A percentile compares a stretch with the other conserved stretches of the same genome.
These are phyloP conservation scores for Tetheella fluctuosa DNA, from an alignment of 2,888 invertebrate genomes.

Conservation along the genomic window DNA sequence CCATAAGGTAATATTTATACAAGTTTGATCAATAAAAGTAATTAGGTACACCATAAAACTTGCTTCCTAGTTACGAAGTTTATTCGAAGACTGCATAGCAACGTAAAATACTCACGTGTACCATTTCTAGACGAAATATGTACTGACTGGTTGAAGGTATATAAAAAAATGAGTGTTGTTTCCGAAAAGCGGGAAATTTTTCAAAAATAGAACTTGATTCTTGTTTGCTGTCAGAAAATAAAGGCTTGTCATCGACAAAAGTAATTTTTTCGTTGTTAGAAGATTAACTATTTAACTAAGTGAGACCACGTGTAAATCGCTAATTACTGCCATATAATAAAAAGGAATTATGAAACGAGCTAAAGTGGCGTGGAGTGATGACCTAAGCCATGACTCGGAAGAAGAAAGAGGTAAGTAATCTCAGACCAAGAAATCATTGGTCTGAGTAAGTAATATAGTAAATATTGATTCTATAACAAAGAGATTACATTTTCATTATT, in stretches of 20 bases:
- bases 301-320: conserved; percentile 22
- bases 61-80: not conserved
- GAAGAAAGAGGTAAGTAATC: conserved; percentile 71
- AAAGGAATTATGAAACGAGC: conserved; percentile 40
- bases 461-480: too few relatives aligned
- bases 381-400: conserved; percentile 78
- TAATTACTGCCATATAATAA: conserved; percentile 43
- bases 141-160: not conserved
- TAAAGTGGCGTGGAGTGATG: conserved; percentile 79
- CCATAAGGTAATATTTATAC: too few relatives aligned
- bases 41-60: not conserved
- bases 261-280: not conserved
- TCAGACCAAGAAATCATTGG: not conserved
- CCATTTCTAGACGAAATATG: not conserved
- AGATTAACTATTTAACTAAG: conserved; percentile 17
- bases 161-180: not conserved
- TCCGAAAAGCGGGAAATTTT: not conserved
- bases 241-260: not conserved
- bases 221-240: conserved; percentile 2
- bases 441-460: too few relatives aligned
- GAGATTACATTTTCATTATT: too few relatives aligned
- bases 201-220: conserved; percentile 2
- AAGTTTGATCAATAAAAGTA: not conserved
- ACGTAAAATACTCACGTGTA: not conserved
- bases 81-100: not conserved